A percentile compares a stretch with the other conserved stretches of the same genome.
These are phyloP conservation scores for Euclidia mi DNA, from an alignment of 2,888 invertebrate genomes.

Conservation along the genomic window DNA sequence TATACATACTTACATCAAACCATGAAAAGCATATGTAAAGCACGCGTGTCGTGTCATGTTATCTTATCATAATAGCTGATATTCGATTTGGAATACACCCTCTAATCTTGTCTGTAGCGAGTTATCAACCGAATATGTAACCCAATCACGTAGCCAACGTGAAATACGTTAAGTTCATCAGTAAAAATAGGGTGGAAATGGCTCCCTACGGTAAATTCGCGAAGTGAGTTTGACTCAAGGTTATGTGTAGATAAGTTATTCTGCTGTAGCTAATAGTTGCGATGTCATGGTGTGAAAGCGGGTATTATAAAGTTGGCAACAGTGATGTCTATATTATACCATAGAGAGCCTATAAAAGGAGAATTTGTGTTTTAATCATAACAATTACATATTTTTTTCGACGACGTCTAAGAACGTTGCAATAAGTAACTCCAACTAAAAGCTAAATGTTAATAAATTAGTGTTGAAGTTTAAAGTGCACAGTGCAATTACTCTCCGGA, in stretches of 20 bases:
- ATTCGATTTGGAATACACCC: slow-evolving; percentile 34
- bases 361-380: too few species aligned
- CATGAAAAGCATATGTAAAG: slow-evolving; percentile 18
- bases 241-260: slow-evolving; percentile 47
- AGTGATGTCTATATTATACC: slow-evolving; percentile 40
- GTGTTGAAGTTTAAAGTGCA: slow-evolving; percentile 3
- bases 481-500: slow-evolving; percentile 1
- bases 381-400: too few species aligned
- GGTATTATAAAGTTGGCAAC: slow-evolving; percentile 46
- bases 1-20: not conserved
- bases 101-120: slow-evolving; percentile 27
- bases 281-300: slow-evolving; percentile 41
- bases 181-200: slow-evolving; percentile 35
- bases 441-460: not conserved
- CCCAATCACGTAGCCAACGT: slow-evolving; percentile 68
- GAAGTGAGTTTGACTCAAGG: slow-evolving; percentile 23
- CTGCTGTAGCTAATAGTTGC: slow-evolving; percentile 30
- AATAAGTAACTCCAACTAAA: not conserved
- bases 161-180: slow-evolving; percentile 62
- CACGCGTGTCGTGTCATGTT: slow-evolving; percentile 11
- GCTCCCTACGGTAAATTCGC: slow-evolving; percentile 25
- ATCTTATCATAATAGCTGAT: slow-evolving; percentile 26
- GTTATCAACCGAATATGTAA: slow-evolving; percentile 55
- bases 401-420: not conserved
- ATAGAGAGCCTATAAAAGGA: too few species aligned